A percentile compares a stretch with the other conserved stretches of the same genome.
phyloP scores from a whole-genome alignment of 35 echinoderm and acorn worm genomes.

The Antedon bifida region DNA sequence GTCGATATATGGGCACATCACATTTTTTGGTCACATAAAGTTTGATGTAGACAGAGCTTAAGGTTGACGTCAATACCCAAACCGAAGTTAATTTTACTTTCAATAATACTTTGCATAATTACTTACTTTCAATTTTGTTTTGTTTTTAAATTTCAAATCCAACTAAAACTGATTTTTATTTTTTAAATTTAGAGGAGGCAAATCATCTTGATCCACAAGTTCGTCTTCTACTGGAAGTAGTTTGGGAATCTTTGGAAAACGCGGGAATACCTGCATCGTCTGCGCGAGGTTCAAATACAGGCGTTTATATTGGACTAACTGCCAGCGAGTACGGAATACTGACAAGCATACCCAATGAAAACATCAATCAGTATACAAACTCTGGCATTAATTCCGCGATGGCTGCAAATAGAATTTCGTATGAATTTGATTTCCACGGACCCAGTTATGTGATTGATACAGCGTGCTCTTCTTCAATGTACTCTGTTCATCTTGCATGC shows the following conservation, averaged over 20 bases:
- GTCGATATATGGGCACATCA: too few species aligned
- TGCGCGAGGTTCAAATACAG: conserved; percentile 69
- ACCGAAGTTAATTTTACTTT: too few species aligned
- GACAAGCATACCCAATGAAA: conserved; percentile 58
- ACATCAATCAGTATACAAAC: conserved; percentile 98
- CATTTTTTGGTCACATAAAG: too few species aligned
- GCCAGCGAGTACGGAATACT: conserved; percentile 78
- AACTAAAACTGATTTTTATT: not conserved
- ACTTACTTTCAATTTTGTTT: too few species aligned
- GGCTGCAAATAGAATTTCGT: conserved; percentile 82
- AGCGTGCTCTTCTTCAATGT: conserved; percentile 89
- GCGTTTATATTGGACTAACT: conserved; percentile 81
- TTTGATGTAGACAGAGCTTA: too few species aligned
- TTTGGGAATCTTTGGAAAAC: conserved; percentile 81
- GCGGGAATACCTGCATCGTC: conserved; percentile 59
- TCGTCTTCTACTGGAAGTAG: conserved; percentile 72
- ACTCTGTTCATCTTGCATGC: conserved; percentile 72
- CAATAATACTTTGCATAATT: too few species aligned
- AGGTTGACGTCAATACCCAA: too few species aligned
- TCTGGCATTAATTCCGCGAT: conserved; percentile 72
- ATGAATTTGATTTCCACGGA: conserved; percentile 84
- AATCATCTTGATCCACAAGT: conserved; percentile 89
- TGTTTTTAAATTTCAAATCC: not conserved
- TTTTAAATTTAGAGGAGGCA: conserved; percentile 65
- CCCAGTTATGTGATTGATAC: conserved; percentile 86